A percentile compares a stretch with the other conserved stretches of the same genome.
Conservation (phyloP, 2,797 vertebrate species). For the Squalus acanthias region DNA sequence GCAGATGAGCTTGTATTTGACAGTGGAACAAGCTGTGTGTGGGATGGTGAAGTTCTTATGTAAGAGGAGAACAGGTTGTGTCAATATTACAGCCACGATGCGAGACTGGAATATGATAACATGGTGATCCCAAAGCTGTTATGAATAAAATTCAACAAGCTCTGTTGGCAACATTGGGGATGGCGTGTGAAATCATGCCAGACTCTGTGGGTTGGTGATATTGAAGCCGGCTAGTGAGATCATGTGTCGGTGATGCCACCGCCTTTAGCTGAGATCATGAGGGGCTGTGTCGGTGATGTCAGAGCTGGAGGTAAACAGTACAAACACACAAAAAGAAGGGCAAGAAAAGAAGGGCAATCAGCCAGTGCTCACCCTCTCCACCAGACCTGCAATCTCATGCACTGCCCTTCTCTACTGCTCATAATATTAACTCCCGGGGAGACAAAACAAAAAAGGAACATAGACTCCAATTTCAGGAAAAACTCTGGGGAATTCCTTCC, state of each 20-base stretch:
- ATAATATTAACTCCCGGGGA: neutral
- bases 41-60: neutral
- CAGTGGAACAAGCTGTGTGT: neutral
- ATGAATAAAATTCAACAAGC: neutral
- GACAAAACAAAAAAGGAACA: neutral
- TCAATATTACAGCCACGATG: neutral
- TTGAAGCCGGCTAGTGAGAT: neutral
- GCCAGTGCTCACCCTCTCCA: neutral
- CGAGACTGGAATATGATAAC: neutral
- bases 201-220: neutral
- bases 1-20: neutral
- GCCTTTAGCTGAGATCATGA: neutral
- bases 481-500: neutral
- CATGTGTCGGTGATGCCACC: neutral
- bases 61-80: conserved; percentile 7
- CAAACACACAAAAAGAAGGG: neutral
- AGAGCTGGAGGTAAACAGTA: neutral
- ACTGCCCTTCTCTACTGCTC: neutral
- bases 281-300: neutral
- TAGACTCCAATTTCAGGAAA: neutral
- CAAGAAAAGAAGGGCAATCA: neutral
- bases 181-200: neutral
- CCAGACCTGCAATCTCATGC: neutral
- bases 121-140: neutral
- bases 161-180: neutral